Evolutionary conservation across 2,797 vertebrate genomes (phyloP).

Genomic region (Leuciscus waleckii): DNA sequence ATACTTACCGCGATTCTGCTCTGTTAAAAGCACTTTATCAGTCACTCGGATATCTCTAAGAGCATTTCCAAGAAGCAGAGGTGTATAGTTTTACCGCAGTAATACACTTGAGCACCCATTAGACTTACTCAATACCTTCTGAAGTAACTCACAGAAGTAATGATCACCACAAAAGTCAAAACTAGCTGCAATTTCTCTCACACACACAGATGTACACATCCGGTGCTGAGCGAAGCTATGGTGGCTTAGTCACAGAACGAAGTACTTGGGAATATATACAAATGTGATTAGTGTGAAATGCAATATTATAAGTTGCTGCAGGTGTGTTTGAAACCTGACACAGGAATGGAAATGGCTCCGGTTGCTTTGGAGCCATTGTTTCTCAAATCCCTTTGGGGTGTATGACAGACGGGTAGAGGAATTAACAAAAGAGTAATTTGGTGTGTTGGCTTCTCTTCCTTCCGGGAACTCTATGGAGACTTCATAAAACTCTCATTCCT

Average conservation of each 20-base stretch:
- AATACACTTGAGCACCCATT: constrained; percentile 35
- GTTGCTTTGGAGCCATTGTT: constrained; percentile 42
- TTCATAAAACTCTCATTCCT: constrained; percentile 53
- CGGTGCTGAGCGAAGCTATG: constrained; percentile 3
- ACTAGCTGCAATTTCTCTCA: background rate
- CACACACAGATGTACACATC: constrained; percentile 6
- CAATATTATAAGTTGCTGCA: constrained; percentile 52
- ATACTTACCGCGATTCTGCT: background rate
- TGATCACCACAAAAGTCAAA: constrained; percentile 13
- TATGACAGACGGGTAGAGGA: constrained; percentile 50
- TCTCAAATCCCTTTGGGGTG: constrained; percentile 35
- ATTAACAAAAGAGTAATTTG: constrained; percentile 52
- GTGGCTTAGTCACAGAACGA: constrained; percentile 10
- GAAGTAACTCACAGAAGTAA: constrained; percentile 32
- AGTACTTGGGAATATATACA: constrained; percentile 44
- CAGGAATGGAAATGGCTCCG: constrained; percentile 30
- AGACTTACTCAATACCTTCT: constrained; percentile 28
- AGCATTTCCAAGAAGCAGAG: constrained; percentile 41
- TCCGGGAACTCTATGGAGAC: constrained; percentile 48
- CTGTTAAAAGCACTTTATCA: constrained; percentile 31
- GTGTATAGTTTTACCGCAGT: constrained; percentile 37
- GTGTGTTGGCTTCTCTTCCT: constrained; percentile 46
- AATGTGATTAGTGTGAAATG: constrained; percentile 53
- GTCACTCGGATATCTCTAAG: constrained; percentile 34
- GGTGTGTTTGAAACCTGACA: constrained; percentile 51